Percentiles rank a stretch among this genome's conserved stretches.
Conservation (phyloP, 2,797 vertebrate species). For the Cynopterus sphinx region DNA sequence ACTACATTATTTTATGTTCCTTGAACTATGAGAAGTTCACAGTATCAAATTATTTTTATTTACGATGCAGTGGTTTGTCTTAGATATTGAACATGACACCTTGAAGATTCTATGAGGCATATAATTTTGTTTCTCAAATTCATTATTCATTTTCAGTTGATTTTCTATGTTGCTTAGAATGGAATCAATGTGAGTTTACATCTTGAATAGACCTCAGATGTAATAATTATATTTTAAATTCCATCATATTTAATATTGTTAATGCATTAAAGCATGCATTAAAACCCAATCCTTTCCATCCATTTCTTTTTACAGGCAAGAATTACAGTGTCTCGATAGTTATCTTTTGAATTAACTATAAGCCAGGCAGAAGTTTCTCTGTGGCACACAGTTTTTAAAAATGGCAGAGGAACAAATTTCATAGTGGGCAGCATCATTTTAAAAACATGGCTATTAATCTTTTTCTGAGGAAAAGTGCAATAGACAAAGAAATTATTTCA, state of each 20-base stretch:
- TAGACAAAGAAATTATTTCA: constrained; percentile 65
- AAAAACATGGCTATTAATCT: constrained; percentile 62
- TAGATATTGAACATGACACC: not conserved
- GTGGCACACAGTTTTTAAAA: constrained; percentile 15
- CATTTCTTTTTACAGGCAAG: constrained; percentile 34
- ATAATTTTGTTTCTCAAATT: constrained; percentile 38
- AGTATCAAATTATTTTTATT: constrained; percentile 7
- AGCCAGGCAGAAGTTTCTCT: constrained; percentile 54
- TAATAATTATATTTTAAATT: constrained; percentile 67
- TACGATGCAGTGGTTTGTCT: not conserved
- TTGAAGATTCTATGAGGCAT: constrained; percentile 1
- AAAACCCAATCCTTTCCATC: constrained; percentile 39
- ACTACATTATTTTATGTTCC: not conserved
- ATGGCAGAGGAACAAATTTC: constrained; percentile 41
- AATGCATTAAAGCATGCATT: constrained; percentile 54
- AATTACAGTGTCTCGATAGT: not conserved
- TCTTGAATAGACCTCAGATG: constrained; percentile 45
- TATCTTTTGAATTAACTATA: constrained; percentile 64
- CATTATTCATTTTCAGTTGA: constrained; percentile 25
- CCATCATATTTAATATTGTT: constrained; percentile 45
- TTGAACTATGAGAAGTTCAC: not conserved
- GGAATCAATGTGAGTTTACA: constrained; percentile 50
- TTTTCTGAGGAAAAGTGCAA: constrained; percentile 59
- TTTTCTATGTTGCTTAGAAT: constrained; percentile 26
- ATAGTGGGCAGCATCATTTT: constrained; percentile 53